A percentile compares a stretch with the other conserved stretches of the same genome.
Conservation (phyloP, 2,113 vertebrate species). For the Pholis gunnellus region DNA sequence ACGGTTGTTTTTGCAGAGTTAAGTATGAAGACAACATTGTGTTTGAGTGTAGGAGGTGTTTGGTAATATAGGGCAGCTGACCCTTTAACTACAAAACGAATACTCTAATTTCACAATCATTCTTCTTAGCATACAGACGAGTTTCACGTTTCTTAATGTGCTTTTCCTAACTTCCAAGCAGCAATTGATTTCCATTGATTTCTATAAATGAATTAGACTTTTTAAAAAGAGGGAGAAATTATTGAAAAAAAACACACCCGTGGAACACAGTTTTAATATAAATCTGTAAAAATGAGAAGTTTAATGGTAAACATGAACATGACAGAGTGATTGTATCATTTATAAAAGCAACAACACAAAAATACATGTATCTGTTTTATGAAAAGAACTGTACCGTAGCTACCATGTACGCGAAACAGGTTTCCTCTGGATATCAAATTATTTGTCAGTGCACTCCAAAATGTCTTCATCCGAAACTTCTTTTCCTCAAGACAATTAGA, state of each 20-base stretch:
- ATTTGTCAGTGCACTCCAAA: conserved; percentile 66
- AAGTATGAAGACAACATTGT: too few species aligned
- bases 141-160: neutral
- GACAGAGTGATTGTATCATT: conserved; percentile 74
- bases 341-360: conserved; percentile 79
- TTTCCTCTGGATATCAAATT: conserved; percentile 62
- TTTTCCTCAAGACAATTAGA: conserved; percentile 48
- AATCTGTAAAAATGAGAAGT: conserved; percentile 83
- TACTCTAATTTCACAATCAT: too few species aligned
- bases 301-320: conserved; percentile 80
- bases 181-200: neutral
- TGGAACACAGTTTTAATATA: conserved; percentile 71
- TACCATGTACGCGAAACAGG: conserved; percentile 61
- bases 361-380: conserved; percentile 70
- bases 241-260: conserved; percentile 27
- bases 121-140: neutral
- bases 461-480: conserved; percentile 52
- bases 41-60: too few species aligned
- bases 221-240: neutral
- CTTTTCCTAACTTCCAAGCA: neutral
- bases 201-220: neutral
- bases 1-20: too few species aligned
- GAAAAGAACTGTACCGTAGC: conserved; percentile 60
- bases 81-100: neutral
- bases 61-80: too few species aligned